phyloP scores from a whole-genome alignment of 2,797 vertebrate genomes.

The Sebastolobus alascanus region DNA sequence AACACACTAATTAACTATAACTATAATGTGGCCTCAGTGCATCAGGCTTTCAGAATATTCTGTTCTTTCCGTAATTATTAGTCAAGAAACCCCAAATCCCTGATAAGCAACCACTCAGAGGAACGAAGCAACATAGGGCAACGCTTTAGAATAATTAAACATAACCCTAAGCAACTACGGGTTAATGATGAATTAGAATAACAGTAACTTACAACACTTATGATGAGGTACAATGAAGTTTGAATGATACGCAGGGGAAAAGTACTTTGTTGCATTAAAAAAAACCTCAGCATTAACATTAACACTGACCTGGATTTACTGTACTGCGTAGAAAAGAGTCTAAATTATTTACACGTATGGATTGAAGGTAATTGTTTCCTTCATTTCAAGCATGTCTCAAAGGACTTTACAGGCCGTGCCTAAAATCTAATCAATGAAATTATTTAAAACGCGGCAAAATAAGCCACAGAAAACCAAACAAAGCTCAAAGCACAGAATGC shows the following conservation, averaged over 20 bases:
- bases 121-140: constrained; percentile 10
- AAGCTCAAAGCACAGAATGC: not conserved
- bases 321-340: not conserved
- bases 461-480: not conserved
- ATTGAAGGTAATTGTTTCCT: constrained; percentile 14
- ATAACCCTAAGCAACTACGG: constrained; percentile 13
- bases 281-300: not conserved
- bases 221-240: not conserved
- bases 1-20: not conserved
- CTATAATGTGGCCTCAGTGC: constrained; percentile 12
- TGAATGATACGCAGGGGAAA: not conserved
- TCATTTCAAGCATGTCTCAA: not conserved
- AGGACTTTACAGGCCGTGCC: not conserved
- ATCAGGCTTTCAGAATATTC: constrained; percentile 17
- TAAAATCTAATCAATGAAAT: constrained; percentile 3
- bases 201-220: not conserved
- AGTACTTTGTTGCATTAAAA: not conserved
- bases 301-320: not conserved
- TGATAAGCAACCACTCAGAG: constrained; percentile 9
- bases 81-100: constrained; percentile 34
- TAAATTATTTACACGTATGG: constrained; percentile 20
- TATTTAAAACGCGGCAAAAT: not conserved
- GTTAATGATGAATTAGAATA: constrained; percentile 43
- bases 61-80: constrained; percentile 46
- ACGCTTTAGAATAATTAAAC: constrained; percentile 36